Conservation (phyloP, 2,113 vertebrate species). For the Conger conger region DNA sequence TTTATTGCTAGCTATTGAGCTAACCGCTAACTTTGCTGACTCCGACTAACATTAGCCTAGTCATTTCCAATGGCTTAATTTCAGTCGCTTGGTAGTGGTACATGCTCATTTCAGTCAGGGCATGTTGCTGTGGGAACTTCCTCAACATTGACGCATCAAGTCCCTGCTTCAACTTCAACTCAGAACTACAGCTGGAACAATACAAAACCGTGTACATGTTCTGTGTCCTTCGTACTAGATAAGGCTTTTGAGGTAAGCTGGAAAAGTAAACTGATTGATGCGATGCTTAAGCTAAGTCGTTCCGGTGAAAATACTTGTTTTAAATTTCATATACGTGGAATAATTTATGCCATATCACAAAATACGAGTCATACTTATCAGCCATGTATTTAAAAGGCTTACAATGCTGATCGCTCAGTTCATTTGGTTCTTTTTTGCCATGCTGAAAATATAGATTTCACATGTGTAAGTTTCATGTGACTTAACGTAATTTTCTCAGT, state of each 20-base stretch:
- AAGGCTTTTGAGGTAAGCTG: slow-evolving; percentile 81
- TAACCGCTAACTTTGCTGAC: too few species aligned
- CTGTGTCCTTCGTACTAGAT: slow-evolving; percentile 81
- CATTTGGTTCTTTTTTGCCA: too few species aligned
- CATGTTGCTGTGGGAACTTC: not conserved
- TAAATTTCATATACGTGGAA: too few species aligned
- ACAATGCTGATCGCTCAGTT: not conserved
- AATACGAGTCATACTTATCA: not conserved
- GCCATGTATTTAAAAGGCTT: not conserved
- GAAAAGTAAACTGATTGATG: not conserved
- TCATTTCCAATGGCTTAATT: too few species aligned
- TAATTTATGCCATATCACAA: too few species aligned
- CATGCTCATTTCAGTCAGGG: too few species aligned
- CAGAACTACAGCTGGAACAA: slow-evolving; percentile 75
- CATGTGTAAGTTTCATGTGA: not conserved
- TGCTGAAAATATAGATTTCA: too few species aligned
- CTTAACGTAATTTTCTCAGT: not conserved
- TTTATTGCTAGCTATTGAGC: too few species aligned
- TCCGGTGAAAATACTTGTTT: not conserved
- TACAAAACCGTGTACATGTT: slow-evolving; percentile 73
- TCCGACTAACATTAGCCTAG: too few species aligned
- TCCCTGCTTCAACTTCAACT: slow-evolving; percentile 85
- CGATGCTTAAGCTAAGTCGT: not conserved
- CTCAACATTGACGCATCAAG: slow-evolving; percentile 67
- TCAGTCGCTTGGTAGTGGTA: too few species aligned